Percentiles rank a stretch among this genome's conserved stretches.
These are phyloP conservation scores for Poecilobothrus nobilitatus DNA, from an alignment of 2,888 invertebrate species.

Conservation along the genomic window DNA sequence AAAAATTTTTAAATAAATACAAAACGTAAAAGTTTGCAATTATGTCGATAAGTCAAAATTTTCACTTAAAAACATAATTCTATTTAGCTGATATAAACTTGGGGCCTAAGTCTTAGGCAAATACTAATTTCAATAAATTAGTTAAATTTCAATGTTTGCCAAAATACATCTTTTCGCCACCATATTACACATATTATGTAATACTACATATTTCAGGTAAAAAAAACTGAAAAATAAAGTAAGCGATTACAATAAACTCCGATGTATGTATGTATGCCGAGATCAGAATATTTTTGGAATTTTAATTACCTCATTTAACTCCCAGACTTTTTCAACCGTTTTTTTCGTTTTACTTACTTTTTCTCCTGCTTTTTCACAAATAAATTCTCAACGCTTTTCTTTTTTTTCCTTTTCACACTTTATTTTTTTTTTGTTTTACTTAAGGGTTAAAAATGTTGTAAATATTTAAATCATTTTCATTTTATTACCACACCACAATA, in stretches of 20 bases:
- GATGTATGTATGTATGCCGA: not conserved
- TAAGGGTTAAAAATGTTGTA: not conserved
- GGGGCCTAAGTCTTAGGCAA: too few species aligned
- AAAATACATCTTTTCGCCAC: too few species aligned
- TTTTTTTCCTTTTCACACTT: not conserved
- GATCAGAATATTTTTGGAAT: conserved; percentile 3
- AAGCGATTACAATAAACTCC: not conserved
- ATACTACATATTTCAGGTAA: not conserved
- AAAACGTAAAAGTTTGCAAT: too few species aligned
- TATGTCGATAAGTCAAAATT: too few species aligned
- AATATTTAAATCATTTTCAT: not conserved
- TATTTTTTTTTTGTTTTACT: not conserved
- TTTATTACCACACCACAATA: not conserved
- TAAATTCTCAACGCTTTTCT: not conserved
- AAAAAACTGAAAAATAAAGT: not conserved
- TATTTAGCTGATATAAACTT: too few species aligned
- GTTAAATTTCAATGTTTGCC: too few species aligned
- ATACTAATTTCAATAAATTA: too few species aligned
- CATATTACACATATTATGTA: too few species aligned
- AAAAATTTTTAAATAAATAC: too few species aligned
- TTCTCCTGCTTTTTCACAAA: not conserved
- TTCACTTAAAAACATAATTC: too few species aligned
- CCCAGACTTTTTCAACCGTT: not conserved
- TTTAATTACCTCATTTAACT: conserved; percentile 1
- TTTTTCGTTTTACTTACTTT: not conserved